Base-by-base conservation (phyloP, 2,113 vertebrate genomes). In the Ammospiza nelsoni region DNA sequence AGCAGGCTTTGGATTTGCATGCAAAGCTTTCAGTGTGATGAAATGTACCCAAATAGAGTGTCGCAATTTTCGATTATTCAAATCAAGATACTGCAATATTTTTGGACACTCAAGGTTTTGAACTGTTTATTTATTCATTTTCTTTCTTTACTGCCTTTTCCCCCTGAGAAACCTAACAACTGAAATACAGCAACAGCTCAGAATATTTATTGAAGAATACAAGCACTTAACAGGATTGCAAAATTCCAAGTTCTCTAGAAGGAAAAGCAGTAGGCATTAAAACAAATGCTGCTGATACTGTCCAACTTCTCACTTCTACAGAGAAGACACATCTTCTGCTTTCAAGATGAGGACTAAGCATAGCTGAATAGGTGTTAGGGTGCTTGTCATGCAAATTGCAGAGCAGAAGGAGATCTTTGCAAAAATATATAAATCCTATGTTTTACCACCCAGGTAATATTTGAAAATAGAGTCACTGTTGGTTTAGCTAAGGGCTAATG, bases 51-150 rank as follows among this genome's bases (percentile, higher is more conserved):
- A 96, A 96, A 96, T 97, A 96, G 92, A 96, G 65, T 54, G 72
- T 89, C 41, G 37, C 95, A 94, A 84, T 95, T 96, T 80, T 92
- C 3, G 83, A 94, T 95, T 95, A 96, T 96, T 96, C 82, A 93
- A 77, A 93, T 87, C 65, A 96, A 97, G 93, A 95, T 84, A 81
- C 69, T 59, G 90, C 87, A 96, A 95, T 91, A 93, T 94, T 90
- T 96, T 95, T 95, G 91, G 81, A 91, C 90, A 92, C 54, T 95
- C 73, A 87, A 96, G 91, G 86, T 89, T 93, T 89, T 89, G 92
- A 95, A 65, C 79, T 95, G 94, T 96, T 98, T 97, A 95, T 97
- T 97, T 97, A 96, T 97, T 97, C 84, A 93, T 96, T 95, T 96
- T 94, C 84, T 94, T 96, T 97, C 85, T 76, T 96, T 92, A 68